Percentiles rank a stretch among this genome's conserved stretches.
Evolutionary conservation across 2,113 vertebrate genomes (phyloP).

Genomic region (Pseudolaguvia tuberculata): DNA sequence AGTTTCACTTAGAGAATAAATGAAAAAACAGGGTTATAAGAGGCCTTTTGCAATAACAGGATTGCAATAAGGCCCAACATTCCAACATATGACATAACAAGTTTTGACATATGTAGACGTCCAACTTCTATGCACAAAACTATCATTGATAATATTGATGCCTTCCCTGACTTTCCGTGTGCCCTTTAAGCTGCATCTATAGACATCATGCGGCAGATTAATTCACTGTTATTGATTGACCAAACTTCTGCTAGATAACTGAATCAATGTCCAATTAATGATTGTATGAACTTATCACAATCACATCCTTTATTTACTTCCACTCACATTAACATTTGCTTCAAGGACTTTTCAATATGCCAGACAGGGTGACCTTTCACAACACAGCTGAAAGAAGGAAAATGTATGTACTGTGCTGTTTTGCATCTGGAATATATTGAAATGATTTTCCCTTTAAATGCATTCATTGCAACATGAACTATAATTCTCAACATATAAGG

Average conservation of each 20-base stretch:
- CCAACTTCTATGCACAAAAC: background rate
- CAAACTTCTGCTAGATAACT: slow-evolving; percentile 4
- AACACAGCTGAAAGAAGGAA: background rate
- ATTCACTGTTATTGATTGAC: background rate
- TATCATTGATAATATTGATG: background rate
- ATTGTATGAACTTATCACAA: background rate
- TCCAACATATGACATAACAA: no score
- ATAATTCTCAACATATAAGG: no score
- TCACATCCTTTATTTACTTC: slow-evolving; percentile 29
- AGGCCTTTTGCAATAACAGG: background rate
- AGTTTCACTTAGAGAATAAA: no score
- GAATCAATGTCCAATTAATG: slow-evolving; percentile 9
- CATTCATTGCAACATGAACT: no score
- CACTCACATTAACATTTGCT: slow-evolving; percentile 10
- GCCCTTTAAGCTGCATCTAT: background rate
- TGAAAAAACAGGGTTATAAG: background rate
- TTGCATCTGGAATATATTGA: no score
- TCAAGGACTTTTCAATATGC: background rate
- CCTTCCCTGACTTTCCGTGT: background rate
- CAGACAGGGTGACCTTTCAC: background rate
- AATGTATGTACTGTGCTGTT: no score
- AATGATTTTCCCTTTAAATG: no score
- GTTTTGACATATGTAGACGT: background rate
- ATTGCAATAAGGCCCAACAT: background rate
- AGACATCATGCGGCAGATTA: background rate